Percentiles rank a stretch among this genome's conserved stretches.
Evolutionary conservation across 2,797 vertebrate species (phyloP).

Genomic region (Gephyroberyx darwinii): DNA sequence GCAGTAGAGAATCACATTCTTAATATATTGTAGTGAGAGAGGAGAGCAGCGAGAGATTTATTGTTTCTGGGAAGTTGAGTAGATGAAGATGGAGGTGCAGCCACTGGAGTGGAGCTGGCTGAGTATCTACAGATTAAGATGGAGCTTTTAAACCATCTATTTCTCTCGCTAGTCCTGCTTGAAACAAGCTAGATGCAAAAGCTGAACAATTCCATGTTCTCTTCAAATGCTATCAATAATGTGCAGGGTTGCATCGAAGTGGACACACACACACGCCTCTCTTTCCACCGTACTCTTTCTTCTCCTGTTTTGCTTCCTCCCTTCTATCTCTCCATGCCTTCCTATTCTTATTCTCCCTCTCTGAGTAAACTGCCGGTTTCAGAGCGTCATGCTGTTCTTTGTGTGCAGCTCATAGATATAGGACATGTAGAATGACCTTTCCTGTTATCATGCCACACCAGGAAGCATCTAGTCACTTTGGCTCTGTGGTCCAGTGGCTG

Average conservation of each 20-base stretch:
- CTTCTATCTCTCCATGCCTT: background rate
- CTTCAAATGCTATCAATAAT: background rate
- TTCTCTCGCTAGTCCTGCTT: background rate
- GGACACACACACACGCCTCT: background rate
- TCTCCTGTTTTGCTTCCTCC: background rate
- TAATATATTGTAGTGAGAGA: conserved; percentile 6
- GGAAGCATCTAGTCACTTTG: background rate
- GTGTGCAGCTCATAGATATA: background rate
- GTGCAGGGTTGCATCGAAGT: too few species aligned
- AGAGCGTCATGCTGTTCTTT: background rate
- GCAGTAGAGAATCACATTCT: too few species aligned
- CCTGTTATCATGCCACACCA: background rate
- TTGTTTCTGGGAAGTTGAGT: conserved; percentile 28
- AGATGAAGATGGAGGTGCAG: conserved; percentile 22
- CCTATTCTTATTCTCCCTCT: background rate
- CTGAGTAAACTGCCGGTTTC: background rate
- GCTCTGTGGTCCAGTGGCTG: conserved; percentile 7
- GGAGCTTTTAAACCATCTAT: background rate
- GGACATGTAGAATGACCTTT: background rate
- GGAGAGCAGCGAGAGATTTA: conserved; percentile 27
- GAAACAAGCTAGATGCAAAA: background rate
- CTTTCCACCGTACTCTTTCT: background rate
- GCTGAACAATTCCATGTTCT: background rate
- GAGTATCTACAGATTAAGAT: conserved; percentile 16
- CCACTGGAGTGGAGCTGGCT: conserved; percentile 2